Conservation (phyloP, 2,797 vertebrate genomes). For the Mormyrus proboscirostris region DNA sequence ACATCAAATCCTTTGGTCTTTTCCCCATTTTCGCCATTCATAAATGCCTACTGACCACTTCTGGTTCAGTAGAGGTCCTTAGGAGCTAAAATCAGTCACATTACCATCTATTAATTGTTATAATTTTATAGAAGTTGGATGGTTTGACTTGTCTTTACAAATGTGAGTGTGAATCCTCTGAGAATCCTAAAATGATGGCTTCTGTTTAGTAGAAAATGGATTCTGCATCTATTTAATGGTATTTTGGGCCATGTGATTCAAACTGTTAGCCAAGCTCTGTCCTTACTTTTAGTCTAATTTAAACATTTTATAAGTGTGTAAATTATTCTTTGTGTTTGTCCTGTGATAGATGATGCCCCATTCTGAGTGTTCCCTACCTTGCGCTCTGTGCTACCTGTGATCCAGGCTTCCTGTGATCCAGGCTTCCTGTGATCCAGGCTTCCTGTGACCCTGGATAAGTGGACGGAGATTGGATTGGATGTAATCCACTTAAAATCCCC, state of each 20-base stretch:
- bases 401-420: not conserved
- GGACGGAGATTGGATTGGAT: not conserved
- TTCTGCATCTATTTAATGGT: not conserved
- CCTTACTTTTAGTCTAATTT: not conserved
- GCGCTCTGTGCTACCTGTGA: not conserved
- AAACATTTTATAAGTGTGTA: not conserved
- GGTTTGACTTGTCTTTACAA: not conserved
- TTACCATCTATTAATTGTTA: not conserved
- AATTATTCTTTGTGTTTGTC: not conserved
- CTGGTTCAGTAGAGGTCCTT: not conserved
- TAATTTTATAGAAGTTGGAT: not conserved
- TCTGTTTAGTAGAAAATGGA: not conserved
- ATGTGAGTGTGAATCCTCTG: not conserved
- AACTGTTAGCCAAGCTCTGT: not conserved
- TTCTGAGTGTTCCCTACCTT: not conserved
- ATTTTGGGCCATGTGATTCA: not conserved
- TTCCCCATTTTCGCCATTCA: not conserved
- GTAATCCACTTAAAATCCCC: not conserved
- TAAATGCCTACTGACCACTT: not conserved
- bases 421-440: not conserved
- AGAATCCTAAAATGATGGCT: not conserved
- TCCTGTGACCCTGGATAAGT: not conserved
- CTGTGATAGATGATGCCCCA: not conserved
- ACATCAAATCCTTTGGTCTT: not conserved
- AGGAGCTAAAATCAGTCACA: not conserved